Conservation (phyloP, 2,888 invertebrate species). For the Troides helena region DNA sequence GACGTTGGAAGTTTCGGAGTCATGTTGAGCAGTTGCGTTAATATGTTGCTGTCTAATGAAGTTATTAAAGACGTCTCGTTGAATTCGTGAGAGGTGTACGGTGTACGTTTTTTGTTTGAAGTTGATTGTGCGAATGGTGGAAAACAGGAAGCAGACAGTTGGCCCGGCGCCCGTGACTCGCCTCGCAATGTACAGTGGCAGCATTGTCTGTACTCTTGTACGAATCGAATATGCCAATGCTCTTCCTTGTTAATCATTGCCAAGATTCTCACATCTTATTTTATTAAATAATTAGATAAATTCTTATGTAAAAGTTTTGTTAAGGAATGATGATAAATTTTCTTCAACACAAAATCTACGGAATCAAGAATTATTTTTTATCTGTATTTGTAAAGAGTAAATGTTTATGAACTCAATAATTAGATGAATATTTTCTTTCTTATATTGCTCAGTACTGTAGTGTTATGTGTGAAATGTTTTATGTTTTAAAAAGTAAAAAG, state of each 20-base stretch:
- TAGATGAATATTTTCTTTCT: background rate
- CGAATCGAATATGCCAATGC: background rate
- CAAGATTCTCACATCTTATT: background rate
- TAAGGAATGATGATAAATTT: background rate
- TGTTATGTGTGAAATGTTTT: background rate
- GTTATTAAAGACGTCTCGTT: background rate
- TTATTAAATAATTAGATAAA: slow-evolving; percentile 4
- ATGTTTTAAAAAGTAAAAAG: background rate
- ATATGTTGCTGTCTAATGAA: background rate
- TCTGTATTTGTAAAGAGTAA: background rate
- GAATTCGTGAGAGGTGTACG: background rate
- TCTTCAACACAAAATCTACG: background rate
- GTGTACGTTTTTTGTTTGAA: slow-evolving; percentile 30
- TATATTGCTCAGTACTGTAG: background rate
- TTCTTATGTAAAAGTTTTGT: background rate
- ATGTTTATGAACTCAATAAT: background rate
- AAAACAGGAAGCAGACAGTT: slow-evolving; percentile 62
- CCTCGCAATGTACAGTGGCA: slow-evolving; percentile 44
- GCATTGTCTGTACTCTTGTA: slow-evolving; percentile 11
- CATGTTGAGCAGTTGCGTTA: background rate
- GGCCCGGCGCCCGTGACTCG: slow-evolving; percentile 48
- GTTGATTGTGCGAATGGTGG: slow-evolving; percentile 47
- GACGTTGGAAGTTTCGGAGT: background rate
- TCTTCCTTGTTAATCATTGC: background rate
- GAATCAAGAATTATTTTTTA: too few species aligned